Conservation (phyloP, 2,888 invertebrate genomes). For the Hydraecia micacea region DNA sequence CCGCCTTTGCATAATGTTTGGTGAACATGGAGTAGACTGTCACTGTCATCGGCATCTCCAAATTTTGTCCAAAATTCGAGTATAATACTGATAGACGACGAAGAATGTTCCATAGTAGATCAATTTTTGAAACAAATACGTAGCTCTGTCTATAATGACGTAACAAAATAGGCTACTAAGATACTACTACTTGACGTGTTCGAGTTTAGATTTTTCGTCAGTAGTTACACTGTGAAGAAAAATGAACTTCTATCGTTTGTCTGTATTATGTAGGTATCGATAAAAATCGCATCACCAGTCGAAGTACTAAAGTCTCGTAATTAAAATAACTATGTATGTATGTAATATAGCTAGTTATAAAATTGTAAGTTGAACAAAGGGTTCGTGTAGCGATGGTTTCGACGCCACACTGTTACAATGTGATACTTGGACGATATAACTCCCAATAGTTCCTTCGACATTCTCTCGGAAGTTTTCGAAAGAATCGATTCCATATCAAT, state of each 20-base stretch:
- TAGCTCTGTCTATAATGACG: constrained; percentile 35
- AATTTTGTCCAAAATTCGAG: constrained; percentile 22
- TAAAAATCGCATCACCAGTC: constrained; percentile 46
- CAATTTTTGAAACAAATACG: constrained; percentile 51
- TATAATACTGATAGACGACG: constrained; percentile 54
- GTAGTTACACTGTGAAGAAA: constrained; percentile 6
- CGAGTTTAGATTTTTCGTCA: neutral
- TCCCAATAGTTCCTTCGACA: constrained; percentile 28
- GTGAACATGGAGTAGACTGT: constrained; percentile 6
- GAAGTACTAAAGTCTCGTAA: constrained; percentile 61
- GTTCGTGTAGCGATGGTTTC: constrained; percentile 71
- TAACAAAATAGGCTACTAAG: constrained; percentile 32
- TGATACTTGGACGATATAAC: constrained; percentile 71
- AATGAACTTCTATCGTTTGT: constrained; percentile 35
- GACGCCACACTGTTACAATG: constrained; percentile 69
- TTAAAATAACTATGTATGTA: constrained; percentile 64
- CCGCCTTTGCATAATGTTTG: constrained; percentile 46
- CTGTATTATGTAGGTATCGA: constrained; percentile 60
- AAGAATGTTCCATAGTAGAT: constrained; percentile 32
- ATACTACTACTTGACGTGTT: constrained; percentile 25
- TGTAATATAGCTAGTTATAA: constrained; percentile 78
- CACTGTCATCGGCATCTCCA: constrained; percentile 8
- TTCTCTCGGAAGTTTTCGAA: constrained; percentile 30
- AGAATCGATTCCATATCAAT: constrained; percentile 54
- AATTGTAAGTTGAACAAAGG: constrained; percentile 85